Base-by-base conservation (phyloP, 2,113 vertebrate species). In the Stigmatopora nigra region DNA sequence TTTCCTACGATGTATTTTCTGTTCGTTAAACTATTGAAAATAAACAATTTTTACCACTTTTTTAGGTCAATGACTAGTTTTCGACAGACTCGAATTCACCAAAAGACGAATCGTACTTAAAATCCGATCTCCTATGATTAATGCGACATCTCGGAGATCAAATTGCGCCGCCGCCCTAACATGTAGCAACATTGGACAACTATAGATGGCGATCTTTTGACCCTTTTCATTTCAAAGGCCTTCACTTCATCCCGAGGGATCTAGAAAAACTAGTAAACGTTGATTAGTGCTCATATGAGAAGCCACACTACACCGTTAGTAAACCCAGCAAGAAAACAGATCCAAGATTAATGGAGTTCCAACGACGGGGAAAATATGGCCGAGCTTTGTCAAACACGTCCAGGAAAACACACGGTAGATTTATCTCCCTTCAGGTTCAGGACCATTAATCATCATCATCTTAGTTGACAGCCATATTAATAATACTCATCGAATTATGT, bases 381-480 rank as follows among this genome's bases (percentile, higher is more conserved):
- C 62, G 45, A 75, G 78, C 81, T 73, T 67, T 78, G 81, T 82
- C 78, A 78, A 83, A 82, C 78, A 78, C 60, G 76, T 76, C 83
- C 70, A 65, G 75, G 83, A 82, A 77, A 82, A 82, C 76, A 75
- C 64, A 58, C 55, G 63, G 77, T 83, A 75, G 82, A 81, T 83
- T 83, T 80, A 84, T 78, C 72, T 69, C 69, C 66, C 77, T 85
- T 80, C 75, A 77, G 72, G 77, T 79, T 60, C 22, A 15, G 53
- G 52, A 35, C 78, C 72, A 63, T 72, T 85, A 64, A 77, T 78
- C 78, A 74, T 56, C 75, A 72, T 75, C 82, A 69, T 49, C 64
- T 60, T 16, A 46, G 71, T 71, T 67, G 69, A 75, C 82, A 75
- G 64, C 57, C 64, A 59, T 1, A 10, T 61, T 73, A 79, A 81